Evolutionary conservation across 2,797 vertebrate genomes (phyloP), one percentile per base, ranked within the genome.

Genomic region (Cuniculus paca): DNA sequence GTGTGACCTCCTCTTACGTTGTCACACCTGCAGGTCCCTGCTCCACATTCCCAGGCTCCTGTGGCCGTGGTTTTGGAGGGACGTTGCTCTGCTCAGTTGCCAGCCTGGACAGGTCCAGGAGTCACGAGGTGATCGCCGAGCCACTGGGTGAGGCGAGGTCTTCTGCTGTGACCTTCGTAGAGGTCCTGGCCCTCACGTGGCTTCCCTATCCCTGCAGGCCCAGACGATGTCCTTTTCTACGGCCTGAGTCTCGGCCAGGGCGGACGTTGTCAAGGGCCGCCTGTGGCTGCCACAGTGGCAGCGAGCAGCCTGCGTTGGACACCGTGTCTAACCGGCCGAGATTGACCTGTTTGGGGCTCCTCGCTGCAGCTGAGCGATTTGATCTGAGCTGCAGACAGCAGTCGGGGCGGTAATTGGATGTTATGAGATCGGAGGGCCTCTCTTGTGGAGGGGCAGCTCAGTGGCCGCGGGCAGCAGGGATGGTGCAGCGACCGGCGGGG

Each of bases 281-380:
- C 52, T 42, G 72, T 3, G n/a, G 84, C 65, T 63, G 86, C 65
- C 0, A 2, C 39, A 58, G 75, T 10, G 36, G 87, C 75, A 36
- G 61, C 6, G 20, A 0, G 31, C 1, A 0, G 92, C 80, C 83
- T 22, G 16, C 7, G 6, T 1, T 28, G 95, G 97, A 95, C 94
- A 99, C 98, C 99, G 98, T 99, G 98, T 99, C 99, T 99, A 99
- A 99, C 98, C 98, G 98, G 99, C 99, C 98, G 98, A 99, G 99
- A 99, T 99, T 99, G 99, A 99, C 99, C 99, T 99, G 98, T 98
- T 98, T 98, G 99, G 99, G 98, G 98, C 98, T 98, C 98, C 98
- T 98, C 98, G 98, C 98, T 98, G 98, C 98, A 98, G 98, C 98
- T 98, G 99, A 99, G 99, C 98, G 98, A 99, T 99, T 99, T 99